phyloP scores from a whole-genome alignment of 2,113 vertebrate genomes.

The Zosterops borbonicus region DNA sequence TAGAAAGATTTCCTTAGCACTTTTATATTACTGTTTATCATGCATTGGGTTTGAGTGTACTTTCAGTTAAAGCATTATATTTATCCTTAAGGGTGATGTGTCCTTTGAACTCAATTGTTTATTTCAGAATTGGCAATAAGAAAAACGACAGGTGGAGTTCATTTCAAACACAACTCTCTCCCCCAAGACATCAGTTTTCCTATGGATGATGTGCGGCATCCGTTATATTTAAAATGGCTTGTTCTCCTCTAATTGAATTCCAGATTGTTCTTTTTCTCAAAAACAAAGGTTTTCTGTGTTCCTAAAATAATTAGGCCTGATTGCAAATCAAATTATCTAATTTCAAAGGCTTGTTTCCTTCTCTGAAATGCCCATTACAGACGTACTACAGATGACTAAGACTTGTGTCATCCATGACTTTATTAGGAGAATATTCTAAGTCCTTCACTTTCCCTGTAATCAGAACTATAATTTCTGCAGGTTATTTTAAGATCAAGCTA shows the following conservation, averaged over 20 bases:
- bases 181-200: slow-evolving; percentile 51
- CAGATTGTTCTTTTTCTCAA: slow-evolving; percentile 70
- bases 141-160: not conserved
- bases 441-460: slow-evolving; percentile 81
- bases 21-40: not conserved
- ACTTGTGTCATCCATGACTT: slow-evolving; percentile 74
- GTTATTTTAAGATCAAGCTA: slow-evolving; percentile 92
- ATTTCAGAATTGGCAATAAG: slow-evolving; percentile 55
- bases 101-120: slow-evolving; percentile 54
- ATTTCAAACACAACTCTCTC: slow-evolving; percentile 51
- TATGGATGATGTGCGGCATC: slow-evolving; percentile 21
- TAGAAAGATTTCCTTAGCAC: not conserved
- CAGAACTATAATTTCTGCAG: slow-evolving; percentile 87
- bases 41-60: not conserved
- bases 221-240: slow-evolving; percentile 60
- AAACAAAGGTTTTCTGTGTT: slow-evolving; percentile 72
- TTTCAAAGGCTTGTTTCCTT: slow-evolving; percentile 73
- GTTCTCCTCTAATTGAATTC: slow-evolving; percentile 70
- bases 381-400: slow-evolving; percentile 75
- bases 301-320: slow-evolving; percentile 76
- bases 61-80: slow-evolving; percentile 18
- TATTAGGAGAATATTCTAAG: slow-evolving; percentile 81
- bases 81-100: slow-evolving; percentile 54
- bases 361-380: slow-evolving; percentile 65
- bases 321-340: slow-evolving; percentile 76